A percentile compares a stretch with the other conserved stretches of the same genome.
These are phyloP conservation scores for Tetranychus urticae DNA, from an alignment of 1,140 invertebrate genomes.

Conservation along the genomic window DNA sequence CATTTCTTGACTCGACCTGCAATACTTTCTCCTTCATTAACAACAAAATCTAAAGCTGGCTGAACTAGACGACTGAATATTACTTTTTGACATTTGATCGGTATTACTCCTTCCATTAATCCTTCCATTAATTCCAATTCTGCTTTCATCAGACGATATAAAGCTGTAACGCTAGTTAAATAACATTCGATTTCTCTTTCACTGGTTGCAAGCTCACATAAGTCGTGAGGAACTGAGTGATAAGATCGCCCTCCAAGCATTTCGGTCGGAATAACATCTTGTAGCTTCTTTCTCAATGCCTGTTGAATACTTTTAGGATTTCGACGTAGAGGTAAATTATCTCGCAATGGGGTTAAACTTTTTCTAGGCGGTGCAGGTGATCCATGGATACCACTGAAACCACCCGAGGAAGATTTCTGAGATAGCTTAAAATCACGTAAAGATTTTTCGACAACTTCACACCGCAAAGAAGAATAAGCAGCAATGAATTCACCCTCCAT, in stretches of 20 bases:
- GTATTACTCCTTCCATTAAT: constrained; percentile 56
- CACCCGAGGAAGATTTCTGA: constrained; percentile 30
- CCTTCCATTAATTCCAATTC: constrained; percentile 44
- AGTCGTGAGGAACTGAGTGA: constrained; percentile 1
- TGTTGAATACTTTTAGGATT: constrained; percentile 6
- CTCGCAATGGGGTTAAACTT: background rate
- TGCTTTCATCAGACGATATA: constrained; percentile 66
- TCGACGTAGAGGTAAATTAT: background rate
- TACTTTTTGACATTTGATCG: constrained; percentile 33
- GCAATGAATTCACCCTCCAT: constrained; percentile 50
- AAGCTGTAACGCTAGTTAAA: constrained; percentile 51
- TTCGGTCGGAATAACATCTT: constrained; percentile 6
- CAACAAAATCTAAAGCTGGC: constrained; percentile 56
- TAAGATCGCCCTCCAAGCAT: background rate
- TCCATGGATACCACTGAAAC: background rate
- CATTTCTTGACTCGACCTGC: constrained; percentile 32
- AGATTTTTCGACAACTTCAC: constrained; percentile 44
- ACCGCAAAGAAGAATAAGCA: constrained; percentile 50
- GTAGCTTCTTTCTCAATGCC: constrained; percentile 7
- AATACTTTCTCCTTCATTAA: constrained; percentile 47
- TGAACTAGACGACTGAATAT: constrained; percentile 62
- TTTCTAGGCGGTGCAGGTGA: background rate
- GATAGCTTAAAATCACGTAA: constrained; percentile 44
- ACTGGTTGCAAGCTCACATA: constrained; percentile 11
- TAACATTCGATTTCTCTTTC: constrained; percentile 70